Percentiles rank a stretch among this genome's conserved stretches.
Evolutionary conservation across 2,113 vertebrate species (phyloP).

Genomic region (Gallinago undulata): DNA sequence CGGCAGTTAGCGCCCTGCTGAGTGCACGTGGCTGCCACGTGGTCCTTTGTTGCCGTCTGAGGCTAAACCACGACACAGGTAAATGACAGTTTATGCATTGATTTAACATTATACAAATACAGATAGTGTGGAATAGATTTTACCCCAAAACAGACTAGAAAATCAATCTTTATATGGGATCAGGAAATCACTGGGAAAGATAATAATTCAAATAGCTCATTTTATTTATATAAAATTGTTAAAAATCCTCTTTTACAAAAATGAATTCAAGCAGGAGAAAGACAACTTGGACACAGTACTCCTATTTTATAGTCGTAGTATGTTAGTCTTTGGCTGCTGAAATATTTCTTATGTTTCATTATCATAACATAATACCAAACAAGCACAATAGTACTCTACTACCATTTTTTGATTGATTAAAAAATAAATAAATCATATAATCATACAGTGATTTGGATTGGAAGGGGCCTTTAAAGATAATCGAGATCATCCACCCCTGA

Average conservation of each 20-base stretch:
- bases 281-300: background rate
- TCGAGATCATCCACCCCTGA: no score
- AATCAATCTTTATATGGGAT: background rate
- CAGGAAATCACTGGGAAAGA: background rate
- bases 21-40: no score
- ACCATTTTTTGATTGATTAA: background rate
- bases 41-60: no score
- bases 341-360: background rate
- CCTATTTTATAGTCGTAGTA: background rate
- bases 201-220: background rate
- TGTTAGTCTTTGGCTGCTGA: background rate
- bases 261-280: background rate
- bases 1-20: no score
- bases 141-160: background rate
- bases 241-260: background rate
- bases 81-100: background rate
- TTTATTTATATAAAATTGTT: background rate
- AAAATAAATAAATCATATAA: background rate
- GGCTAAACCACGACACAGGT: no score
- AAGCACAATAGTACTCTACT: background rate
- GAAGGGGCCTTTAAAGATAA: background rate
- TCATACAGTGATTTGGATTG: background rate
- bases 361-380: background rate
- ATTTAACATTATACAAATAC: background rate
- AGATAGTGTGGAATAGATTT: background rate